Evolutionary conservation across 1,140 invertebrate genomes (phyloP), one percentile per base, ranked within the genome.

Genomic region (Drosophila malerkotliana): DNA sequence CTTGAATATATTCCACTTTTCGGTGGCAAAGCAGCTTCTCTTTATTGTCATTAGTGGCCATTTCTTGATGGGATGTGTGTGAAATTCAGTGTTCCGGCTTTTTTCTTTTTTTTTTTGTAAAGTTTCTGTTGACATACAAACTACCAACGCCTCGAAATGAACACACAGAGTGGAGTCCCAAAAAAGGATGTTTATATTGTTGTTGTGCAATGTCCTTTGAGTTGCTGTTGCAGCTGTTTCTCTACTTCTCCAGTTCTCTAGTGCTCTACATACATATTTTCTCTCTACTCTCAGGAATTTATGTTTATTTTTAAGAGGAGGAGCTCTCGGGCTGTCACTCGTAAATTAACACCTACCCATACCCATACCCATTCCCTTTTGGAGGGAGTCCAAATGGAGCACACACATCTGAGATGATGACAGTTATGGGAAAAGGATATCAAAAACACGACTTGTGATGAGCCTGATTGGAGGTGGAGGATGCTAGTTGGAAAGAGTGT

Each of bases 391-490:
- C 54, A 9, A 47, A 32, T 52, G 32, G 53, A 58, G 56, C 57
- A 45, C 28, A 57, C 69, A 57, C 69, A 59, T 53, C 74, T 64
- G 63, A 75, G 80, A 81, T 66, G 68, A 72, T 81, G 82, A 87
- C 82, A 87, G 71, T 87, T 87, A 87, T 87, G 82, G 78, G 64
- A 87, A 76, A 87, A 87, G 82, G 82, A 87, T 87, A 87, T 76
- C 74, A 77, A 76, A 47, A 63, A 69, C 72, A 75, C 21, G 63
- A 18, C 45, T 41, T 45, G 32, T 71, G 66, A 52, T 61, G 53
- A 56, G 47, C 18, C 72, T 52, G 62, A 72, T 64, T 58, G 55
- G 54, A 72, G 52, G 26, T 30, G 7, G 44, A 68, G 45, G 45
- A 28, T 30, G 18, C 49, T 76, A 68, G 73, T 68, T 75, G 56